Conservation (phyloP, 2,113 vertebrate species). For the Actinemys pallida region DNA sequence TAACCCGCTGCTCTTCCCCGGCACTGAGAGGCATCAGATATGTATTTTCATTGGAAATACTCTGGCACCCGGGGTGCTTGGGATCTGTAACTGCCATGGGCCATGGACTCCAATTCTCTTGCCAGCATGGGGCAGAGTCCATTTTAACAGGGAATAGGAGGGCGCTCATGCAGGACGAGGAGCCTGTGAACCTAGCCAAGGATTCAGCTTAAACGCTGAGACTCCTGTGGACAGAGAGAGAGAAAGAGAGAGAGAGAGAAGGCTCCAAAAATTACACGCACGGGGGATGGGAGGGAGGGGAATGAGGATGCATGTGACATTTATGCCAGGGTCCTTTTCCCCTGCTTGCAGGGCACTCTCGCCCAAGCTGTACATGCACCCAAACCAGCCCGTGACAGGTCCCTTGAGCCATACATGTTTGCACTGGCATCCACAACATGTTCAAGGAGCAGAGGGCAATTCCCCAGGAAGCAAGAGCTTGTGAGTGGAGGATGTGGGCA, state of each 20-base stretch:
- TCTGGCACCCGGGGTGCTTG: rapidly evolving
- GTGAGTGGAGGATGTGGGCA: not conserved
- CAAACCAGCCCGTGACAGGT: not conserved
- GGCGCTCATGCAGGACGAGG: not conserved
- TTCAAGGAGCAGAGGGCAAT: not conserved
- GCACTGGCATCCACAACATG: not conserved
- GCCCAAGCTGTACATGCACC: not conserved
- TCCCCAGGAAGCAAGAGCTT: not conserved
- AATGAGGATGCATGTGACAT: not conserved
- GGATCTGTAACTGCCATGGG: rapidly evolving
- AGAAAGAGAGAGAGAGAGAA: not conserved
- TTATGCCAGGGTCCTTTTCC: not conserved
- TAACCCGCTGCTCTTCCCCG: rapidly evolving
- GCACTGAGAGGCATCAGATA: not conserved
- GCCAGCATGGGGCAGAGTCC: rapidly evolving
- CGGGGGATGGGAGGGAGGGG: rapidly evolving
- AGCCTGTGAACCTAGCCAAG: not conserved
- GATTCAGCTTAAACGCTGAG: rapidly evolving
- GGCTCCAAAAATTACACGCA: rapidly evolving
- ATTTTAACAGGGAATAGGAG: not conserved
- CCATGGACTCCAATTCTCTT: not conserved
- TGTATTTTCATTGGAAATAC: not conserved
- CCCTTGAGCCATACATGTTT: too few species aligned
- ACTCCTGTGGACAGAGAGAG: too few species aligned
- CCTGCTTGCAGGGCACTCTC: not conserved